These are phyloP conservation scores for Colius striatus DNA, from an alignment of 2,113 vertebrate species.

Conservation along the genomic window DNA sequence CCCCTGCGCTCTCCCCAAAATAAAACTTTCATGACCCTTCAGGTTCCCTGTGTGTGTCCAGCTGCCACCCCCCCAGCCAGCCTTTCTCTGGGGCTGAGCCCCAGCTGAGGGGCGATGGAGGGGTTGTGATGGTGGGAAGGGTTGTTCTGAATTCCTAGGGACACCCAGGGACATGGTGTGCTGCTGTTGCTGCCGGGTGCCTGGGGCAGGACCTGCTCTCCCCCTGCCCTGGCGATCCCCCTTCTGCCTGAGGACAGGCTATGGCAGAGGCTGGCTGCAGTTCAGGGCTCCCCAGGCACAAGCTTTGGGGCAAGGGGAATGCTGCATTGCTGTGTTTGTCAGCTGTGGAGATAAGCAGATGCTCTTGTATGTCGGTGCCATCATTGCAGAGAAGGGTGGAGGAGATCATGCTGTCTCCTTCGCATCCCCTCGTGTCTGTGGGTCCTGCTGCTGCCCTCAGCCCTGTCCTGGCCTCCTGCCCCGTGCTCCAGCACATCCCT, in stretches of 20 bases:
- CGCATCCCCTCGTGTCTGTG: fast-evolving
- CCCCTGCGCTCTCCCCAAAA: background rate
- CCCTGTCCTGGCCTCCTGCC: background rate
- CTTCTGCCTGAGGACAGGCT: background rate
- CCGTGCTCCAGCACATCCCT: background rate
- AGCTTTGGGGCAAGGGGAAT: background rate
- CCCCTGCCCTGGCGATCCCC: background rate
- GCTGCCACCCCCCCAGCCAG: background rate
- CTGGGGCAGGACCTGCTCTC: background rate
- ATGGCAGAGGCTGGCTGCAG: background rate
- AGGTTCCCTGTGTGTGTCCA: background rate
- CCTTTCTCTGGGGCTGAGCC: background rate
- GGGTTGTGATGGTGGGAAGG: background rate
- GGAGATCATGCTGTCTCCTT: fast-evolving
- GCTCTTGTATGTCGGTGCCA: fast-evolving
- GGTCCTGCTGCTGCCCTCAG: background rate
- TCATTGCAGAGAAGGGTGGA: fast-evolving
- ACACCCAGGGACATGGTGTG: fast-evolving
- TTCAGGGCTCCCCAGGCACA: background rate
- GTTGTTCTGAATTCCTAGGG: background rate
- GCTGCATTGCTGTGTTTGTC: background rate
- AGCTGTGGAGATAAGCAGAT: background rate
- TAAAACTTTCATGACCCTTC: background rate
- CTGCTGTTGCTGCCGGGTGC: background rate
- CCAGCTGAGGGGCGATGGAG: fast-evolving